A percentile compares a stretch with the other conserved stretches of the same genome.
Evolutionary conservation across 2,888 invertebrate species (phyloP).

Genomic region (Drosophila phalerata): DNA sequence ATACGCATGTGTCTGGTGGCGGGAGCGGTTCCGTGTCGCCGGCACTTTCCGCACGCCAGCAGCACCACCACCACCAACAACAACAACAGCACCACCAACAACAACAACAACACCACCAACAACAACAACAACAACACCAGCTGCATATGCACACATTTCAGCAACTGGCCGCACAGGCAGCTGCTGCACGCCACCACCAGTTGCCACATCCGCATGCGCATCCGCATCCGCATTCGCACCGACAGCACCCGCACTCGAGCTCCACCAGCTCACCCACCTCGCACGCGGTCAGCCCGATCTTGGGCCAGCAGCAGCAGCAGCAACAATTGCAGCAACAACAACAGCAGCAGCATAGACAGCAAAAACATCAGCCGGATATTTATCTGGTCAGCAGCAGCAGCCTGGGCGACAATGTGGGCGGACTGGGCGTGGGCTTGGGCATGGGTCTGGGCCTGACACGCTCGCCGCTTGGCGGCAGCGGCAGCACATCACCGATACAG

Average conservation of each 20-base stretch:
- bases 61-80: constrained; percentile 72
- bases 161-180: constrained; percentile 79
- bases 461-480: constrained; percentile 73
- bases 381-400: constrained; percentile 85
- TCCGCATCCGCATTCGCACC: constrained; percentile 73
- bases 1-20: constrained; percentile 66
- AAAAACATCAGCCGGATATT: constrained; percentile 82
- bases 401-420: constrained; percentile 81
- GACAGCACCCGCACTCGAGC: constrained; percentile 76
- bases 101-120: constrained; percentile 70
- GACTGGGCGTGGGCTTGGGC: constrained; percentile 56
- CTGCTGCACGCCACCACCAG: constrained; percentile 77
- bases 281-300: constrained; percentile 81
- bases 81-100: constrained; percentile 72
- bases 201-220: constrained; percentile 74
- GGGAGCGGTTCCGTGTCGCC: constrained; percentile 83
- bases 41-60: constrained; percentile 83
- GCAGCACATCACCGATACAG: constrained; percentile 83
- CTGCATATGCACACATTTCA: constrained; percentile 80
- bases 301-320: constrained; percentile 65
- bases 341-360: constrained; percentile 57
- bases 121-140: constrained; percentile 76
- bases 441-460: constrained; percentile 64
- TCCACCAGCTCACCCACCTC: constrained; percentile 82
- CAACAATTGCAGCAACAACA: constrained; percentile 36